A percentile compares a stretch with the other conserved stretches of the same genome.
Evolutionary conservation across 2,888 invertebrate species (phyloP).

Genomic region (Actias luna): DNA sequence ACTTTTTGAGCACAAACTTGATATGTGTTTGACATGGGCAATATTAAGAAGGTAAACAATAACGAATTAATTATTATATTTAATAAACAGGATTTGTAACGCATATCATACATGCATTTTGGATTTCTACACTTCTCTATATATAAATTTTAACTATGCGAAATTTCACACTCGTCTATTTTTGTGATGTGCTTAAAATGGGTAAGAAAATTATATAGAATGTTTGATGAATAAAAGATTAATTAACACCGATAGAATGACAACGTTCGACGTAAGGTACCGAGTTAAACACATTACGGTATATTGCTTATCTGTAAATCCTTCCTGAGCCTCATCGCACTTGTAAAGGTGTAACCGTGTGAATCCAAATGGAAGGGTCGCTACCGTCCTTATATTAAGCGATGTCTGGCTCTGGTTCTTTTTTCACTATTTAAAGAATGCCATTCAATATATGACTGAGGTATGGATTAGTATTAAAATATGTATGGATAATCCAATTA

Average conservation of each 20-base stretch:
- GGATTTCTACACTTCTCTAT: too few relatives aligned
- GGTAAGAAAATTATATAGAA: neutral
- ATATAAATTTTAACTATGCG: too few relatives aligned
- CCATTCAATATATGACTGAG: neutral
- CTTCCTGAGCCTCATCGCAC: slow-evolving; percentile 39
- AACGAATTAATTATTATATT: too few relatives aligned
- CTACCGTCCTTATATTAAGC: slow-evolving; percentile 51
- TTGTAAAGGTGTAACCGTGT: slow-evolving; percentile 48
- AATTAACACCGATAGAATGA: slow-evolving; percentile 52
- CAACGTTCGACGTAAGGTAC: slow-evolving; percentile 28
- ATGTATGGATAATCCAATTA: neutral
- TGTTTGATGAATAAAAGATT: slow-evolving; percentile 42
- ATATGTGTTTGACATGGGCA: too few relatives aligned
- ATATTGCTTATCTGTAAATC: slow-evolving; percentile 58
- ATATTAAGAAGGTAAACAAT: too few relatives aligned
- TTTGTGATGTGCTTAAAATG: too few relatives aligned
- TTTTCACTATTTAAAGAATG: slow-evolving; percentile 21
- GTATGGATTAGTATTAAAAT: neutral
- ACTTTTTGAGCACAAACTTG: too few relatives aligned
- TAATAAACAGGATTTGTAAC: too few relatives aligned
- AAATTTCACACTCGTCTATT: too few relatives aligned
- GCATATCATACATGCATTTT: too few relatives aligned
- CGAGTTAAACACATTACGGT: slow-evolving; percentile 47
- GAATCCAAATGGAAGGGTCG: slow-evolving; percentile 59
- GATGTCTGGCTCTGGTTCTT: slow-evolving; percentile 41